Conservation (phyloP, 2,797 vertebrate genomes). For the Anabacerthia variegaticeps region DNA sequence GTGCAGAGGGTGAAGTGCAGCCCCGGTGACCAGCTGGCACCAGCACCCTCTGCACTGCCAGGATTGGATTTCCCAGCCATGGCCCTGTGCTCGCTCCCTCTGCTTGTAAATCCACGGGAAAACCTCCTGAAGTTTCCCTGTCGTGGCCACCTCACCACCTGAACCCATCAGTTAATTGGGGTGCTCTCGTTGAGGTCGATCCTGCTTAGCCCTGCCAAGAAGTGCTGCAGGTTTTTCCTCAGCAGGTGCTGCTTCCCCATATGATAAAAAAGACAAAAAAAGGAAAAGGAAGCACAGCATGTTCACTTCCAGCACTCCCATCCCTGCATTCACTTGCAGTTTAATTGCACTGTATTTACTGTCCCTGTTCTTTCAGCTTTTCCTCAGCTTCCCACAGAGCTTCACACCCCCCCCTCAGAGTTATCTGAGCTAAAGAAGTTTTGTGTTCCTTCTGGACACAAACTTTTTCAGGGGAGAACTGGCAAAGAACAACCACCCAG, state of each 20-base stretch:
- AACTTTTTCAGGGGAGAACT: neutral
- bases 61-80: rapidly evolving
- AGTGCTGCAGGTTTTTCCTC: neutral
- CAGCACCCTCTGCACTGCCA: rapidly evolving
- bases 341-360: rapidly evolving
- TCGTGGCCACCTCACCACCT: rapidly evolving
- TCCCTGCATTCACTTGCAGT: neutral
- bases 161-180: rapidly evolving
- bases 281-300: rapidly evolving
- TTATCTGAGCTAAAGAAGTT: neutral
- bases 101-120: neutral
- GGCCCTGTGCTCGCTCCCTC: rapidly evolving
- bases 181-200: rapidly evolving
- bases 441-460: neutral
- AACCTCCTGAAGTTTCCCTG: neutral
- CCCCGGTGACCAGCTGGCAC: neutral
- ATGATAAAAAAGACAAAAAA: rapidly evolving
- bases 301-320: rapidly evolving
- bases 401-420: neutral
- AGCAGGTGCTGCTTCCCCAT: neutral
- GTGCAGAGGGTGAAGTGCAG: neutral
- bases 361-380: neutral
- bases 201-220: neutral
- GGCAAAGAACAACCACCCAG: neutral
- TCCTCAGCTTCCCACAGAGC: neutral